Conservation (phyloP, 2,888 invertebrate genomes). For the Antheraea yamamai region DNA sequence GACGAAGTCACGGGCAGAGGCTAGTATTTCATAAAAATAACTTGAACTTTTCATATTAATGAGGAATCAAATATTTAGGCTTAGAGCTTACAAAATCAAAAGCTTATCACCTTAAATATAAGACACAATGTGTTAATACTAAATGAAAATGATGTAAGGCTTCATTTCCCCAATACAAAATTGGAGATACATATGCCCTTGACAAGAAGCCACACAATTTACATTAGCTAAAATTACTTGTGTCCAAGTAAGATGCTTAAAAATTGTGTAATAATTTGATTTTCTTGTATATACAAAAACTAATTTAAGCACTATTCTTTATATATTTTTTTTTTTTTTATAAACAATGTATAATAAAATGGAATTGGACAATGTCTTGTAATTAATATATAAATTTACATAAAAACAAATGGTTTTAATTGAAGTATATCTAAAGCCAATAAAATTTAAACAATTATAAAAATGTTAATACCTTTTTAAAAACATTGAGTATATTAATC, state of each 20-base stretch:
- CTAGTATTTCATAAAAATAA: no score
- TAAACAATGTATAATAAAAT: background rate
- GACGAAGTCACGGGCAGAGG: no score
- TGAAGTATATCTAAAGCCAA: no score
- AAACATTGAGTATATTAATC: no score
- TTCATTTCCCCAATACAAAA: slow-evolving; percentile 33
- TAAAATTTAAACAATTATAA: no score
- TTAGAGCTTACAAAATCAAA: background rate
- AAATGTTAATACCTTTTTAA: no score
- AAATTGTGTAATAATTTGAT: slow-evolving; percentile 28
- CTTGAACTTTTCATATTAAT: no score
- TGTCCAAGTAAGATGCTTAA: slow-evolving; percentile 31
- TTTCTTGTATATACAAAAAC: background rate
- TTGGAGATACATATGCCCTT: slow-evolving; percentile 47
- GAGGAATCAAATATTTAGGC: no score
- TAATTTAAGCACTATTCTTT: background rate
- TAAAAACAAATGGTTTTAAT: no score
- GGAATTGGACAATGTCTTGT: background rate
- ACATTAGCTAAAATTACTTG: slow-evolving; percentile 44
- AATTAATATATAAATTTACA: no score
- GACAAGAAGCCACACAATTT: slow-evolving; percentile 60
- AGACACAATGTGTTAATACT: background rate
- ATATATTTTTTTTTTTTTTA: background rate
- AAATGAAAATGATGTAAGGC: slow-evolving; percentile 29
- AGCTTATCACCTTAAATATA: background rate